Evolutionary conservation across 2,797 vertebrate genomes (phyloP).

Genomic region (Gallinago solitaria): DNA sequence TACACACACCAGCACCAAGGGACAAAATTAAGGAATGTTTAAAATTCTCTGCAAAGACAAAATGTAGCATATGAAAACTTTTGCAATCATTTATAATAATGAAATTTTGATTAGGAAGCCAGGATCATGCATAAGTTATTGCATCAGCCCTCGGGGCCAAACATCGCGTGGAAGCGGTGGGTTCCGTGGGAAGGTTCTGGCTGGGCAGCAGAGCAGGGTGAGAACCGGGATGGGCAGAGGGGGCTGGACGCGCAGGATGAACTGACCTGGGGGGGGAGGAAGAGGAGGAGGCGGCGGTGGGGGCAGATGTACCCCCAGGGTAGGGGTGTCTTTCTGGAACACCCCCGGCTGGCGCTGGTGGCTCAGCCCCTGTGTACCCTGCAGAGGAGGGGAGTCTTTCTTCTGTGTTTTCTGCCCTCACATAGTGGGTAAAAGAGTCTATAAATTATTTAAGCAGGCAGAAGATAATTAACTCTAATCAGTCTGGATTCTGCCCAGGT

Average conservation of each 20-base stretch:
- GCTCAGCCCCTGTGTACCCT: fast-evolving
- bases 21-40: conserved; percentile 14
- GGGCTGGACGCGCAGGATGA: neutral
- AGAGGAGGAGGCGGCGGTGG: neutral
- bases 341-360: fast-evolving
- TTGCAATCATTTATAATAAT: conserved; percentile 24
- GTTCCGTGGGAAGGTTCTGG: fast-evolving
- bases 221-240: neutral
- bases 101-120: conserved; percentile 23
- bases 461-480: conserved; percentile 67
- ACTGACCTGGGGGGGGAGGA: neutral
- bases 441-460: conserved; percentile 49
- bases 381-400: neutral
- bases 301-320: neutral
- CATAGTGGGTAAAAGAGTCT: neutral
- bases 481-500: conserved; percentile 56
- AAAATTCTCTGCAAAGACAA: conserved; percentile 38
- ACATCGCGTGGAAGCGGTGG: neutral
- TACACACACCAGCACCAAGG: neutral
- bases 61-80: neutral
- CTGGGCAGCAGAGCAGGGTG: neutral
- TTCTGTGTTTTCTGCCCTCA: neutral
- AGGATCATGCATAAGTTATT: neutral
- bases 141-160: neutral
- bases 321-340: neutral